Conservation (phyloP, 2,888 invertebrate genomes). For the Trissolcus brochymenae region DNA sequence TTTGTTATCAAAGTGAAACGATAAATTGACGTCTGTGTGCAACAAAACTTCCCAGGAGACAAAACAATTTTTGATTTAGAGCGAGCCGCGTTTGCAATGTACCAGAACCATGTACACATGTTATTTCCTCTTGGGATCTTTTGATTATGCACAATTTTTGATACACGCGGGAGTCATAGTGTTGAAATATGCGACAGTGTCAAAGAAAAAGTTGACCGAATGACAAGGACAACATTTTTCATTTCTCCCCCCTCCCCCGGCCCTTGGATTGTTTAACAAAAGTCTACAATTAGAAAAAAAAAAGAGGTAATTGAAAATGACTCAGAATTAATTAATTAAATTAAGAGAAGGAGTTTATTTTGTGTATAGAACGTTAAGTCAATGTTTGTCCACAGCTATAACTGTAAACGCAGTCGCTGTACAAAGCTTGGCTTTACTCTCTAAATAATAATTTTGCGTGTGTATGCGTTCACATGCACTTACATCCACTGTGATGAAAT, state of each 20-base stretch:
- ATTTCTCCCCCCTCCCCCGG: too few relatives aligned
- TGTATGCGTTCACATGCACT: neutral
- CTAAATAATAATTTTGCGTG: neutral
- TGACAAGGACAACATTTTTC: neutral
- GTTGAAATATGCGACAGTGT: slow-evolving; percentile 20
- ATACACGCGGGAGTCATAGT: slow-evolving; percentile 36
- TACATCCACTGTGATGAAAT: too few relatives aligned
- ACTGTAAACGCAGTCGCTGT: neutral
- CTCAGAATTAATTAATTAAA: neutral
- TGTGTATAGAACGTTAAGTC: too few relatives aligned
- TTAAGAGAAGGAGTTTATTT: neutral
- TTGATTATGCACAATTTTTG: slow-evolving; percentile 47
- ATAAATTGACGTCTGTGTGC: slow-evolving; percentile 20
- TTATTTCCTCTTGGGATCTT: slow-evolving; percentile 32
- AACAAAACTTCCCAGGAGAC: slow-evolving; percentile 26
- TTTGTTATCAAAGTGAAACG: slow-evolving; percentile 12
- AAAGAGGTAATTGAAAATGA: too few relatives aligned
- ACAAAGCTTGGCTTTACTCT: slow-evolving; percentile 1
- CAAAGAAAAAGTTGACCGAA: slow-evolving; percentile 22
- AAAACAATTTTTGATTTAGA: slow-evolving; percentile 41
- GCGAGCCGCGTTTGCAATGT: slow-evolving; percentile 30
- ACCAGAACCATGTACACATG: slow-evolving; percentile 39
- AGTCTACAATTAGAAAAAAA: too few relatives aligned
- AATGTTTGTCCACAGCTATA: too few relatives aligned
- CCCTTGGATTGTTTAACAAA: too few relatives aligned